These are phyloP conservation scores for Caerostris darwini DNA, from an alignment of 1,140 invertebrate genomes.

Conservation along the genomic window DNA sequence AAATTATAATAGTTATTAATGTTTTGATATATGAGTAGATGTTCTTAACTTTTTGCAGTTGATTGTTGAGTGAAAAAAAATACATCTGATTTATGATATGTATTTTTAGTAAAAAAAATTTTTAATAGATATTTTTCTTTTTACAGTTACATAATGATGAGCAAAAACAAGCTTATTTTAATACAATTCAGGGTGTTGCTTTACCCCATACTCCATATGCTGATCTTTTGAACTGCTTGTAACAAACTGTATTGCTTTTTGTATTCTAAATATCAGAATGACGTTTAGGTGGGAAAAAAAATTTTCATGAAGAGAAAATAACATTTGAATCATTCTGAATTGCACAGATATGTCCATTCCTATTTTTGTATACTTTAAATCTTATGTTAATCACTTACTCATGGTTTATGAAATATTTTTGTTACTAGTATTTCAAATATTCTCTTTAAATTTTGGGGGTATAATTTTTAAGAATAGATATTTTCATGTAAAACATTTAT, in stretches of 20 bases:
- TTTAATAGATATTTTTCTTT: neutral
- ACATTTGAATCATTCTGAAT: neutral
- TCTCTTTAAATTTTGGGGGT: neutral
- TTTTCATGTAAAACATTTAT: neutral
- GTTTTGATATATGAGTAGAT: too few species aligned
- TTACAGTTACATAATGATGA: slow-evolving; percentile 77
- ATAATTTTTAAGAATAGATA: neutral
- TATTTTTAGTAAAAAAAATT: too few species aligned
- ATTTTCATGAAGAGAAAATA: neutral
- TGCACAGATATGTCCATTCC: slow-evolving; percentile 51
- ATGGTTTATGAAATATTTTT: slow-evolving; percentile 14
- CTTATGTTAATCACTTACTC: neutral
- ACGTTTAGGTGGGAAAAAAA: neutral
- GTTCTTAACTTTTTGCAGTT: too few species aligned
- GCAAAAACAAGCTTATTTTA: slow-evolving; percentile 76
- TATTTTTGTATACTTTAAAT: slow-evolving; percentile 32
- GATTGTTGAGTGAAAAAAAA: too few species aligned
- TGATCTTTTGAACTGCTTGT: slow-evolving; percentile 76
- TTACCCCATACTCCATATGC: slow-evolving; percentile 78
- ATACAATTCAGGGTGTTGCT: slow-evolving; percentile 78
- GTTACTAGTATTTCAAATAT: neutral
- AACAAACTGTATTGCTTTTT: neutral
- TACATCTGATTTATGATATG: too few species aligned
- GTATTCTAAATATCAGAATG: neutral
- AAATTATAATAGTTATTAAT: too few species aligned